phyloP scores from a whole-genome alignment of 2,113 vertebrate species.

The Xenopus laevis region DNA sequence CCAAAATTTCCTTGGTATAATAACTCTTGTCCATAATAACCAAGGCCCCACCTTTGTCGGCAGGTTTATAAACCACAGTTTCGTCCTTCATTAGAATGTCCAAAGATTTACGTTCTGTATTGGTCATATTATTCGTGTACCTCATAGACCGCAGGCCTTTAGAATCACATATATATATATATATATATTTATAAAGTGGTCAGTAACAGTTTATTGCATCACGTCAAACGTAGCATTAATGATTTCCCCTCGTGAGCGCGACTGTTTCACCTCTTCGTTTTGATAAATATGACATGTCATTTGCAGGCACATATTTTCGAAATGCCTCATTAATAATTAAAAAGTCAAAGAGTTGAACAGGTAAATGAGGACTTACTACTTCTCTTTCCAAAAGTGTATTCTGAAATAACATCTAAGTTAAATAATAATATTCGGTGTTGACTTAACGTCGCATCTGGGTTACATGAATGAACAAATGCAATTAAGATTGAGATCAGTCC shows the following conservation, averaged over 20 bases:
- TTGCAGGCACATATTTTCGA: constrained; percentile 42
- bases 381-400: constrained; percentile 14
- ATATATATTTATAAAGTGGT: constrained; percentile 13
- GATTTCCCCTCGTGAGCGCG: constrained; percentile 32
- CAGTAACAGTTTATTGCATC: constrained; percentile 23
- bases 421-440: not conserved
- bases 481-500: not conserved
- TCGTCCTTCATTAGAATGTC: no score
- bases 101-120: no score
- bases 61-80: no score
- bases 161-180: not conserved
- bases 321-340: constrained; percentile 38
- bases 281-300: constrained; percentile 26
- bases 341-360: constrained; percentile 32
- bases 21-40: no score
- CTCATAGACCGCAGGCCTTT: no score
- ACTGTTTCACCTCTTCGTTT: constrained; percentile 41
- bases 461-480: not conserved
- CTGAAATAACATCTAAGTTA: constrained; percentile 21
- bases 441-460: not conserved
- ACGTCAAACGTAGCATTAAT: constrained; percentile 29
- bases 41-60: no score
- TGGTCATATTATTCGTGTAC: no score
- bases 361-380: constrained; percentile 35
- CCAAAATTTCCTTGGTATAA: no score